Evolutionary conservation across 2,888 invertebrate genomes (phyloP), one percentile per base, ranked within the genome.

Genomic region (Melinaea menophilus): DNA sequence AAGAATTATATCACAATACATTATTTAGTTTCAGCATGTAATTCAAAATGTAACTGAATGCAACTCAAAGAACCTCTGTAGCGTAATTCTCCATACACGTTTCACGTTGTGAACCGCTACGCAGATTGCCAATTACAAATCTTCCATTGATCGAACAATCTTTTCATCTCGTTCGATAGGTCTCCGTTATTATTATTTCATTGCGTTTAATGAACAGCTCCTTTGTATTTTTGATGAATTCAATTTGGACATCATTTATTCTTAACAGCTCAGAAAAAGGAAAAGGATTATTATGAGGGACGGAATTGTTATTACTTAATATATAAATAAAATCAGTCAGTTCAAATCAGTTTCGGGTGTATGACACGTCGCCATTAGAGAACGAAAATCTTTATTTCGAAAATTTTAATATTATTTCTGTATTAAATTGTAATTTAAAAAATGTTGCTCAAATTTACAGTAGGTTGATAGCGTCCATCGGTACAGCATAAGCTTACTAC

Each of bases 111-210:
- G 56, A 35, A 63, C 61, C 66, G 69, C 66, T 62, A 67, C 68
- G 72, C 69, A 68, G 71, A 73, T 72, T 72, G 73, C 63, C 73
- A 73, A 73, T 73, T 73, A 72, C 70, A 70, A 71, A 69, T 72
- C 73, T 70, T 72, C 72, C 72, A 72, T 73, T 68, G 64, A 69
- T 71, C 67, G 69, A 67, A 64, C 71, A 68, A 71, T 72, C 72
- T 72, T 72, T 73, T 70, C 71, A 72, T 71, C 69, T 68, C 69
- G 46, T 60, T 62, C 63, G 56, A 63, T 61, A 34, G 62, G 62
- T 41, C 35, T 35, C 59, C 37, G 59, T 41, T 56, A 35, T 60
- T 57, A 61, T 60, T 56, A 41, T 59, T 61, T 57, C 46, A 61
- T 63, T 59, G 55, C 34, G 57, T 64, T 65, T 54, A 65, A 61